These are phyloP conservation scores for Diadegma fenestrale DNA, from an alignment of 2,888 invertebrate genomes.

Conservation along the genomic window DNA sequence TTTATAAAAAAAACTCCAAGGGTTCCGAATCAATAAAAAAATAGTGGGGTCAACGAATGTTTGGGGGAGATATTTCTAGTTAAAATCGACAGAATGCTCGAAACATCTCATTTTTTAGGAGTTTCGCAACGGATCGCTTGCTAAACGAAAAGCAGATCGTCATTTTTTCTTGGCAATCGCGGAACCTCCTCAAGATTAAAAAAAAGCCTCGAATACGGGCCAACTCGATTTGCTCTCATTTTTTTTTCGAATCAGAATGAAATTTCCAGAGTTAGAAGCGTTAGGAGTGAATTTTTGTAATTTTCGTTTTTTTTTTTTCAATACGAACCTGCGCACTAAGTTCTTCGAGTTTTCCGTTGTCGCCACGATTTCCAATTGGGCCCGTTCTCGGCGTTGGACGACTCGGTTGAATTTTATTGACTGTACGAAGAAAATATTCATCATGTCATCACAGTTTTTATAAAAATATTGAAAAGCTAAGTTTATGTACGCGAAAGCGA, in stretches of 20 bases:
- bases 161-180: too few relatives aligned
- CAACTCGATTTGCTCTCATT: neutral
- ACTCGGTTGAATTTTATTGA: constrained; percentile 86
- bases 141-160: too few relatives aligned
- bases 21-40: too few relatives aligned
- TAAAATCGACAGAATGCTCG: too few relatives aligned
- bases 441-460: neutral
- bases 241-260: neutral
- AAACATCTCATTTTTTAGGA: too few relatives aligned
- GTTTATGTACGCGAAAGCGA: neutral
- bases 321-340: constrained; percentile 86
- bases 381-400: constrained; percentile 83
- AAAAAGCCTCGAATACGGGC: too few relatives aligned
- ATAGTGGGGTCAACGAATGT: too few relatives aligned
- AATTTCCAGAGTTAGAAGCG: neutral
- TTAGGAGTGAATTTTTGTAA: constrained; percentile 5
- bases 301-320: neutral
- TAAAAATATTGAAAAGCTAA: neutral
- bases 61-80: too few relatives aligned
- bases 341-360: constrained; percentile 87
- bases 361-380: constrained; percentile 85
- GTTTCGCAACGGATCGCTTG: too few relatives aligned
- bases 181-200: neutral
- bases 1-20: too few relatives aligned
- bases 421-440: constrained; percentile 76